Conservation (phyloP, 2,888 invertebrate genomes). For the Dysmachus trigonus region DNA sequence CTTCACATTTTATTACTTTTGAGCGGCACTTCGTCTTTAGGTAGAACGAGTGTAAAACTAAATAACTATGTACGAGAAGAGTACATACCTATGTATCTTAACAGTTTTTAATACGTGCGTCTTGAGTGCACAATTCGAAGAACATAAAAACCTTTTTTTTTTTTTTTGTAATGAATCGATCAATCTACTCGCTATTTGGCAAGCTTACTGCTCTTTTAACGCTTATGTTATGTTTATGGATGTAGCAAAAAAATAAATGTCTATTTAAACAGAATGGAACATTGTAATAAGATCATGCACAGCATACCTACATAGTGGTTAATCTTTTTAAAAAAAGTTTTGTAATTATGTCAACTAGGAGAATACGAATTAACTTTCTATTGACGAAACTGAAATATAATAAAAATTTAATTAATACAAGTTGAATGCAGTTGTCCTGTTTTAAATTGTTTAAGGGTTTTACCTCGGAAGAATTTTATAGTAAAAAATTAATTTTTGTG, state of each 20-base stretch:
- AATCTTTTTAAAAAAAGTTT: neutral
- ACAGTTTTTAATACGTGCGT: neutral
- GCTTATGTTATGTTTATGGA: neutral
- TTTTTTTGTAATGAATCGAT: neutral
- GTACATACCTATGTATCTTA: neutral
- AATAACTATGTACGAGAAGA: neutral
- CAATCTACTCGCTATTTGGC: neutral
- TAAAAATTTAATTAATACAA: too few relatives aligned
- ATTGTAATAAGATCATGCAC: neutral
- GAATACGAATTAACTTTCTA: too few relatives aligned
- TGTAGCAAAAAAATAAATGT: neutral
- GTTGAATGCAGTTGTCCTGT: too few relatives aligned
- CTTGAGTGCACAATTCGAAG: neutral
- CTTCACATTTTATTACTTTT: neutral
- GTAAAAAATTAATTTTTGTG: too few relatives aligned
- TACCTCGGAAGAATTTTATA: too few relatives aligned
- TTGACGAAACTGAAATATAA: too few relatives aligned
- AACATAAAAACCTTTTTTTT: neutral
- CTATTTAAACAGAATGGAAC: neutral
- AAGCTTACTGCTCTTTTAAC: neutral
- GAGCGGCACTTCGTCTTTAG: neutral
- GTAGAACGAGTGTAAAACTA: neutral
- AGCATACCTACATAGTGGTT: neutral
- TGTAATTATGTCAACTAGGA: neutral
- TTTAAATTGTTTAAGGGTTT: too few relatives aligned